These are phyloP conservation scores for Drosophila bocqueti DNA, from an alignment of 1,140 invertebrate genomes.

Conservation along the genomic window DNA sequence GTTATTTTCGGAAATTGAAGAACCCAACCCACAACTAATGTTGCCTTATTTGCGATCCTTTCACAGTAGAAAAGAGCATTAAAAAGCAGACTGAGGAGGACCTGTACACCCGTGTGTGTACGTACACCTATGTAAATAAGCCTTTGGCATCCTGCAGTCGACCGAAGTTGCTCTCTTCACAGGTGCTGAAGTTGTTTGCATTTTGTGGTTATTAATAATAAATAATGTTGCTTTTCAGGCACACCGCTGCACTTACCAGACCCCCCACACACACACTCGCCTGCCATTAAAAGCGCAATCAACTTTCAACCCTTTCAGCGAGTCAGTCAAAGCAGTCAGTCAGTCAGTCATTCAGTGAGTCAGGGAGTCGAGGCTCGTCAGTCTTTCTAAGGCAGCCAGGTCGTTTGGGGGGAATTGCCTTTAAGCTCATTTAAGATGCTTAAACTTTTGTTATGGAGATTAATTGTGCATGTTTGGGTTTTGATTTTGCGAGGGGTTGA, in stretches of 20 bases:
- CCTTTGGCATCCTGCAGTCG: slow-evolving; percentile 38
- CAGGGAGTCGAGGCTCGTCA: slow-evolving; percentile 16
- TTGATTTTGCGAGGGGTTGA: slow-evolving; percentile 30
- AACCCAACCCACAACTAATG: slow-evolving; percentile 16
- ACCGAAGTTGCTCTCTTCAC: slow-evolving; percentile 44
- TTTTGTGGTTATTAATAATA: slow-evolving; percentile 81
- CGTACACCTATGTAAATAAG: slow-evolving; percentile 59
- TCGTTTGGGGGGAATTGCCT: slow-evolving; percentile 28
- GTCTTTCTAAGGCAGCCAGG: slow-evolving; percentile 56
- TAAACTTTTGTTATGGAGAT: slow-evolving; percentile 77
- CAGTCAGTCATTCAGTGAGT: slow-evolving; percentile 1
- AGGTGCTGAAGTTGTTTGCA: slow-evolving; percentile 74
- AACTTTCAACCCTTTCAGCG: slow-evolving; percentile 66
- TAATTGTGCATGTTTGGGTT: slow-evolving; percentile 65
- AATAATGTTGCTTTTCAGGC: slow-evolving; percentile 79
- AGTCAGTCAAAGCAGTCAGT: slow-evolving; percentile 19
- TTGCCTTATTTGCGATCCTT: slow-evolving; percentile 13
- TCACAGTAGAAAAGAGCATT: slow-evolving; percentile 3
- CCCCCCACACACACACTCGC: neutral
- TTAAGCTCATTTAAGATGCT: slow-evolving; percentile 79
- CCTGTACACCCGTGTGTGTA: neutral
- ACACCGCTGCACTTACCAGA: slow-evolving; percentile 41
- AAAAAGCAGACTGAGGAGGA: neutral
- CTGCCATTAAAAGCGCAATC: slow-evolving; percentile 75
- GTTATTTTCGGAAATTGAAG: slow-evolving; percentile 14